Evolutionary conservation across 2,888 invertebrate species (phyloP), one percentile per base, ranked within the genome.

Genomic region (Chrysodeixis includens): DNA sequence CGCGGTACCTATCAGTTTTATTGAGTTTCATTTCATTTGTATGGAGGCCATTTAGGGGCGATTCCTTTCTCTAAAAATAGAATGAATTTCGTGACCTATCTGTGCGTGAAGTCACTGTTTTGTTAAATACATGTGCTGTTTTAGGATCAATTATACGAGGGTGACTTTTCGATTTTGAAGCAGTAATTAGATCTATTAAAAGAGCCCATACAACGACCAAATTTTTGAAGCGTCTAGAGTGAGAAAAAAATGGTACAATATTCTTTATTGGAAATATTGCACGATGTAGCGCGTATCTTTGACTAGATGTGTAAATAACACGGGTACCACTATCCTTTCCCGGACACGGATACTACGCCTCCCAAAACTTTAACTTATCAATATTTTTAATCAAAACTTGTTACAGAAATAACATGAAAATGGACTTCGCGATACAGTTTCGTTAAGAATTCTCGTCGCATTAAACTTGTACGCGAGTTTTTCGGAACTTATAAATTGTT

Each of bases 311-410:
- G 26, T 6, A 2, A 40, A 40, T 6, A n/a, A 5, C 14, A 4
- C 14, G 2, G n/a, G 6, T 6, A n/a, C n/a, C 10, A 49, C 20
- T 49, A 49, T 49, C 46, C n/a, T 1, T 40, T 40, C n/a, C 14
- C 40, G 40, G 32, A 6, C 0, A 0, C 30, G 3, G 12, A 40
- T 8, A 16, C 2, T 10, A 18, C 9, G 18, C 20, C 8, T 49
- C 20, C 10, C 22, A 22, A 52, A 52, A 52, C 14, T 52, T 40
- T 46, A n/a, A 26, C 77, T 54, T 20, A 46, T 35, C 59, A 73
- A 67, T 67, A 74, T 80, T 77, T 79, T 80, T 77, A 80, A 77
- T 77, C 78, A 74, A 80, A 77, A 77, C 70, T 77, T 78, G 59
- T 55, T 59, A 78, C 56, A 60, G 56, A 65, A 63, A 62, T 51